Percentiles rank a stretch among this genome's conserved stretches.
Evolutionary conservation across 2,888 invertebrate genomes (phyloP).

Genomic region (Cepaea hortensis): DNA sequence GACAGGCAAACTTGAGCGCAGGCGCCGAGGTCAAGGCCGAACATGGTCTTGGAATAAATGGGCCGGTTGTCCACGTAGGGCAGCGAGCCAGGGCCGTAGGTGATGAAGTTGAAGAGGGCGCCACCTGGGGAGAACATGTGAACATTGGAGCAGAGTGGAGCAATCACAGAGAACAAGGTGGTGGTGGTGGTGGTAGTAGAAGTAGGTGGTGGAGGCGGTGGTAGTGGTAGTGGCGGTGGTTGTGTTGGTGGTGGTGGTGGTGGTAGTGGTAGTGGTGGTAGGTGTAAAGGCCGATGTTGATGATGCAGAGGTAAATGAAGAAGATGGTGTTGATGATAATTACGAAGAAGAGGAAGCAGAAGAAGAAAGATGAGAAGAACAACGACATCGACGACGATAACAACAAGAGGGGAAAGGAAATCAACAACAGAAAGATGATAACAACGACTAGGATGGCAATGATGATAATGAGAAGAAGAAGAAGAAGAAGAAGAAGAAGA

Average conservation of each 20-base stretch:
- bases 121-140: slow-evolving; percentile 62
- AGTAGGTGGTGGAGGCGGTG: neutral
- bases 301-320: neutral
- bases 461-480: neutral
- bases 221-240: neutral
- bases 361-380: neutral
- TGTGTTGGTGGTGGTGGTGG: neutral
- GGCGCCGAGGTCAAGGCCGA: slow-evolving; percentile 68
- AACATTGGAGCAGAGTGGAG: neutral
- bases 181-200: neutral
- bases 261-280: too few species aligned
- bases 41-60: slow-evolving; percentile 67
- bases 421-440: neutral
- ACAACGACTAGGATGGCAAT: neutral
- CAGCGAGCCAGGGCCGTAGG: slow-evolving; percentile 70
- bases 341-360: neutral
- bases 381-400: neutral
- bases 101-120: slow-evolving; percentile 68
- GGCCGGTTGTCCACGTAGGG: slow-evolving; percentile 66
- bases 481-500: neutral
- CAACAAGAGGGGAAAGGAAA: neutral
- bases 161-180: neutral
- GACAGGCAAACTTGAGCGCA: slow-evolving; percentile 72
- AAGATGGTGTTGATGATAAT: neutral
- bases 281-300: neutral